Evolutionary conservation across 1,140 invertebrate genomes (phyloP), one percentile per base, ranked within the genome.

Genomic region (Drosophila equinoxialis): DNA sequence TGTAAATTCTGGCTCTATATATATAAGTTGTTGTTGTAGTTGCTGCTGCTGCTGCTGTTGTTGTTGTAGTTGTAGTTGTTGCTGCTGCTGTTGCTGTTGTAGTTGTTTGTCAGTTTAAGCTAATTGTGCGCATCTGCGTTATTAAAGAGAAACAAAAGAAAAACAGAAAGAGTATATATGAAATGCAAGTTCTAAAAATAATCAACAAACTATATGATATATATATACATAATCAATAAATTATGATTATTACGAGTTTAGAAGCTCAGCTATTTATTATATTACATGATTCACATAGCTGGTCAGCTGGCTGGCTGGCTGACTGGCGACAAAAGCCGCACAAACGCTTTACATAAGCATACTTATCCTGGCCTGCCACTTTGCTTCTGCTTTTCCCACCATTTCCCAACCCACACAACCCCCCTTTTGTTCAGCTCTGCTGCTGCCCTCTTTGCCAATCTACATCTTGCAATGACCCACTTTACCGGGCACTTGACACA

Each of bases 61-160:
- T 23, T 23, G 45, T 20, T 51, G 8, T 48, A 20, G 45, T 68
- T 66, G 69, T n/a, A 57, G 42, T 60, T 58, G 54, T 39, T 37
- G 14, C 2, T 65, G 26, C 10, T 67, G 39, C n/a, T 68, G 11
- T 30, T 81, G 48, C 37, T 41, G 57, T 68, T 63, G 67, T 60
- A 30, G 37, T 57, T 63, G 54, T 8, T 45, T 65, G 76, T 79
- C 72, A 65, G 60, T 83, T 87, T 72, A 79, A 82, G 79, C 79
- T 83, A 80, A 77, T 87, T 87, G 84, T 87, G 84, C 84, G 84
- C 84, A 89, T 87, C 84, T 87, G 80, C 14, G 37, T 13, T 39
- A 13, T 3, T 65, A 70, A 39, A 23, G 10, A 13, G 11, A 26
- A 30, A 41, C 6, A 65, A 17, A 65, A 14, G 64, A 54, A 74